A percentile compares a stretch with the other conserved stretches of the same genome.
Evolutionary conservation across 1,140 invertebrate genomes (phyloP).

Genomic region (Nymphalis io): DNA sequence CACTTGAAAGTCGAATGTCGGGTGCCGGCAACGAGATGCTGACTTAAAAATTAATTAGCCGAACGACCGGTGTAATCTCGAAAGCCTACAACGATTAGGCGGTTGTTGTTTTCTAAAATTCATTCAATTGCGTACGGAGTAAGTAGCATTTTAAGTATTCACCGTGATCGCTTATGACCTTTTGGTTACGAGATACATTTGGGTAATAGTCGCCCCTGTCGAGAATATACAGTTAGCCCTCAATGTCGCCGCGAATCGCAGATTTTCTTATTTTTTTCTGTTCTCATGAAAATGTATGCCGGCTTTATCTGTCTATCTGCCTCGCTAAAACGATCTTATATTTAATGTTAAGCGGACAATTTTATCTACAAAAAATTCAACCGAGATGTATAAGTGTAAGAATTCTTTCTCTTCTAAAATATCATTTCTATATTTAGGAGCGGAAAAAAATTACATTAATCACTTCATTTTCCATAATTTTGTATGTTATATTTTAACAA

Average conservation of each 20-base stretch:
- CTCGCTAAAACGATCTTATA: slow-evolving; percentile 68
- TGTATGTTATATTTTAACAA: slow-evolving; percentile 35
- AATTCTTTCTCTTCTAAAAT: slow-evolving; percentile 47
- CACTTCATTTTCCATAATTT: slow-evolving; percentile 44
- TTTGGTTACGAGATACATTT: slow-evolving; percentile 37
- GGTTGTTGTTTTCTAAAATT: slow-evolving; percentile 60
- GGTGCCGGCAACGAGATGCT: slow-evolving; percentile 59
- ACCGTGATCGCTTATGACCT: slow-evolving; percentile 46
- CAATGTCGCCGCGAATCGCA: slow-evolving; percentile 58
- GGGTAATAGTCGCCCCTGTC: slow-evolving; percentile 52
- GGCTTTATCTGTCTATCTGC: slow-evolving; percentile 69
- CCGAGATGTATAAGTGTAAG: slow-evolving; percentile 51
- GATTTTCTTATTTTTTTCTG: slow-evolving; percentile 52
- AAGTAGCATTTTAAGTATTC: slow-evolving; percentile 48
- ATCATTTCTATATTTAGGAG: slow-evolving; percentile 59
- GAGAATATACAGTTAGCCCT: slow-evolving; percentile 58
- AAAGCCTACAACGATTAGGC: slow-evolving; percentile 66
- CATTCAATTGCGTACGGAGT: slow-evolving; percentile 45
- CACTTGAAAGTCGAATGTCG: slow-evolving; percentile 62
- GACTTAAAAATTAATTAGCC: slow-evolving; percentile 82
- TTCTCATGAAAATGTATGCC: slow-evolving; percentile 72
- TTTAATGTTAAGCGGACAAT: slow-evolving; percentile 70
- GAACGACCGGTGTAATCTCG: slow-evolving; percentile 79
- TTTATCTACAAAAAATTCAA: slow-evolving; percentile 62
- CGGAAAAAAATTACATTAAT: slow-evolving; percentile 47